phyloP scores from a whole-genome alignment of 30 jellyfish, hydroid and myxozoan genomes.

The Aurelia aurita complex sp. Pacific region DNA sequence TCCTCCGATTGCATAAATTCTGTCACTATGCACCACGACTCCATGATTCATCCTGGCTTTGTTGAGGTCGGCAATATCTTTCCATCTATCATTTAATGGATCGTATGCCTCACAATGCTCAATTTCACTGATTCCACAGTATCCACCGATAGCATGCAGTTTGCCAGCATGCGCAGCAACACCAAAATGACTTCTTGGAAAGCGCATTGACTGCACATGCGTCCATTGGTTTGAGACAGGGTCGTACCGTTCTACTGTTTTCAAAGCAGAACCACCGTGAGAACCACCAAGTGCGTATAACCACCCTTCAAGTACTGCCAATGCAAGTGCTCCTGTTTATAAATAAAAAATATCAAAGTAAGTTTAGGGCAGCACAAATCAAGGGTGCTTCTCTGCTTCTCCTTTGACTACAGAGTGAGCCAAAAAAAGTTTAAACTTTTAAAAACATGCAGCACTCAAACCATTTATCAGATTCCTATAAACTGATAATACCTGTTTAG shows the following conservation, averaged over 20 bases:
- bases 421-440: too few species aligned
- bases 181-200: slow-evolving; percentile 93
- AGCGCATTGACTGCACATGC: slow-evolving; percentile 75
- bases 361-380: too few species aligned
- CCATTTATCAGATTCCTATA: too few species aligned
- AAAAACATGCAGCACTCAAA: too few species aligned
- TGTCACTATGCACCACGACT: slow-evolving; percentile 69
- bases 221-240: slow-evolving; percentile 83
- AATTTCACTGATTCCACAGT: slow-evolving; percentile 91
- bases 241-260: slow-evolving; percentile 86
- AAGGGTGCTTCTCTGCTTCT: too few species aligned
- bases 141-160: slow-evolving; percentile 87
- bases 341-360: too few species aligned
- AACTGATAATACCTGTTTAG: too few species aligned
- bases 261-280: slow-evolving; percentile 79
- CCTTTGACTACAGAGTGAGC: too few species aligned
- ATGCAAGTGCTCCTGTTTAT: slow-evolving; percentile 79
- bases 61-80: slow-evolving; percentile 78
- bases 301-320: slow-evolving; percentile 92
- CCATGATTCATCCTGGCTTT: slow-evolving; percentile 94
- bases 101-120: slow-evolving; percentile 94
- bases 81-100: slow-evolving; percentile 76
- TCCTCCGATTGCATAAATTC: slow-evolving; percentile 96
- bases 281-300: slow-evolving; percentile 95
- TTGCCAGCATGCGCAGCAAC: slow-evolving; percentile 73